Percentiles rank a stretch among this genome's conserved stretches.
Evolutionary conservation across 2,888 invertebrate genomes (phyloP).

Genomic region (Teinopalpus imperialis): DNA sequence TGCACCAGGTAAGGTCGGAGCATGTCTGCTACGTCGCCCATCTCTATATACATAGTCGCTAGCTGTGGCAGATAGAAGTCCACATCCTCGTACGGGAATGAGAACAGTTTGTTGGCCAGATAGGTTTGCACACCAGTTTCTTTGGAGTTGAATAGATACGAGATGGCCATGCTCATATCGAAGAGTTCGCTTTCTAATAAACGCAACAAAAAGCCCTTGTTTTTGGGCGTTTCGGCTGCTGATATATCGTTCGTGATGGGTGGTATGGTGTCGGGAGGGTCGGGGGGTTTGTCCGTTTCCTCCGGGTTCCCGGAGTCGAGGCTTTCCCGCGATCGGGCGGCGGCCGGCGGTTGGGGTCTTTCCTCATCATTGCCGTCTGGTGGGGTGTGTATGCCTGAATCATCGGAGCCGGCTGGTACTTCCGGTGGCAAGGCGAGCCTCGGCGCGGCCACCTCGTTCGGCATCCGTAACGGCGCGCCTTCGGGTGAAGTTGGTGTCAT

Average conservation of each 20-base stretch:
- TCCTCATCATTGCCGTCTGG: conserved; percentile 74
- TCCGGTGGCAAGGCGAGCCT: conserved; percentile 79
- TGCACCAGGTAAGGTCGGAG: conserved; percentile 73
- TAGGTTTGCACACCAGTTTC: conserved; percentile 99
- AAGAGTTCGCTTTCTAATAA: conserved; percentile 98
- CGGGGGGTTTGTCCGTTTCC: conserved; percentile 78
- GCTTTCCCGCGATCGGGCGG: conserved; percentile 87
- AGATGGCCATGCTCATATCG: conserved; percentile 99
- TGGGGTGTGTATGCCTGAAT: conserved; percentile 86
- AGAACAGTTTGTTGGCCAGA: conserved; percentile 98
- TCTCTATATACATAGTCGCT: conserved; percentile 99
- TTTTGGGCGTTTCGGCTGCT: conserved; percentile 62
- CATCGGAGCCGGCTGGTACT: conserved; percentile 86
- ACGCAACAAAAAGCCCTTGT: conserved; percentile 89
- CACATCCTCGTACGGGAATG: conserved; percentile 94
- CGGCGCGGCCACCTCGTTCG: conserved; percentile 72
- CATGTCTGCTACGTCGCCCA: conserved; percentile 96
- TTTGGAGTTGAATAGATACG: conserved; percentile 98
- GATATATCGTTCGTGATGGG: conserved; percentile 56
- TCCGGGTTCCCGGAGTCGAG: conserved; percentile 87
- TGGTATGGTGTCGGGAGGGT: conserved; percentile 59
- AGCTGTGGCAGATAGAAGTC: conserved; percentile 99
- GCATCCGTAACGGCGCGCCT: conserved; percentile 64
- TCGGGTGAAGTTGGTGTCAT: conserved; percentile 83
- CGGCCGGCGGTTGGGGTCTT: conserved; percentile 72